Percentiles rank a stretch among this genome's conserved stretches.
phyloP scores from a whole-genome alignment of 2,888 invertebrate genomes.

The Dynastes hyllus region DNA sequence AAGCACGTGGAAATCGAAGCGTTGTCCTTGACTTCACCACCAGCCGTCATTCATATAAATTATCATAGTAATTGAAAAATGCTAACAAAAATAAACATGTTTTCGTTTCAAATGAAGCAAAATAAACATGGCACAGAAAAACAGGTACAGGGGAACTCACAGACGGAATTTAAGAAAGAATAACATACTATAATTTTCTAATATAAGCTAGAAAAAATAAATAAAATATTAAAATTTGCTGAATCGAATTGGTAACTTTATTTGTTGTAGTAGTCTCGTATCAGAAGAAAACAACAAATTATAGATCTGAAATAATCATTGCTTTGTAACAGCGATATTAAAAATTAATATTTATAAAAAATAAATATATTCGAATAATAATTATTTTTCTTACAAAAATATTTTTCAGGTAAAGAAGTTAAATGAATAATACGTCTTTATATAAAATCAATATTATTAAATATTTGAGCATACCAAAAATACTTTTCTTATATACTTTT shows the following conservation, averaged over 20 bases:
- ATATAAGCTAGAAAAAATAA: not conserved
- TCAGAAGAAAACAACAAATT: too few species aligned
- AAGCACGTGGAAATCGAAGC: too few species aligned
- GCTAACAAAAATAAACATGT: not conserved
- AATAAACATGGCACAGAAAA: constrained; percentile 29
- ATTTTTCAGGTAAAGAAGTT: too few species aligned
- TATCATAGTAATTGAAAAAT: too few species aligned
- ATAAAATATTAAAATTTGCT: not conserved
- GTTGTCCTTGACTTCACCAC: too few species aligned
- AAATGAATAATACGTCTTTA: not conserved
- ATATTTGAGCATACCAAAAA: constrained; percentile 13
- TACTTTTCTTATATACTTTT: constrained; percentile 5
- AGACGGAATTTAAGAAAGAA: not conserved
- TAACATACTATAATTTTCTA: not conserved
- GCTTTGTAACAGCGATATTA: not conserved
- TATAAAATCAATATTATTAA: not conserved
- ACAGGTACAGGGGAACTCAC: constrained; percentile 6
- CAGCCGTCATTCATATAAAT: too few species aligned
- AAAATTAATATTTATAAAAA: too few species aligned
- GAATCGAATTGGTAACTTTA: not conserved
- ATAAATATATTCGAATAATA: not conserved
- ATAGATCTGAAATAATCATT: not conserved
- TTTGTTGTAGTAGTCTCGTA: too few species aligned
- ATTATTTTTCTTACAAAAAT: not conserved
- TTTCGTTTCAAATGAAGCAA: constrained; percentile 3